Base-by-base conservation (phyloP, 2,888 invertebrate genomes). In the Polyommatus iphigenia region DNA sequence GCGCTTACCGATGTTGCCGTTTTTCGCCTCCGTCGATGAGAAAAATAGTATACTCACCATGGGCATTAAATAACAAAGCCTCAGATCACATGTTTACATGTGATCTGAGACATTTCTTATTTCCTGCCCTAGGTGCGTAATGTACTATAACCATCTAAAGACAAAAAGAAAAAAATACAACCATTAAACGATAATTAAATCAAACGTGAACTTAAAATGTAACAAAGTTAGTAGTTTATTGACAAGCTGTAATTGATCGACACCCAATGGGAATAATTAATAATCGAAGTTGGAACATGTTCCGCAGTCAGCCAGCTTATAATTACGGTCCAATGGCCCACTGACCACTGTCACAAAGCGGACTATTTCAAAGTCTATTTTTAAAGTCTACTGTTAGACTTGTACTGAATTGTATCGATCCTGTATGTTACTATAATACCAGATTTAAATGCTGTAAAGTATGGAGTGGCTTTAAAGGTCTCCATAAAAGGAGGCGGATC, bases 261-360 rank as follows among this genome's bases (percentile, higher is more conserved):
- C 75, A 50, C 75, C 75, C 32, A 75, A 29, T 75, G 50, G 24
- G 46, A 75, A 75, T 75, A 75, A 75, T 50, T 75, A 75, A 75
- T 50, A 75, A 75, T 75, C 15, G 7, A 73, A 73, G 24, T 50
- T 50, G 50, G 75, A 50, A 15, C 18, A 50, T 50, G 75, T 24
- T 6, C 20, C 18, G 75, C 15, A 15, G 50, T 20, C 24, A 2
- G 75, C 29, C 75, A 29, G 46, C 20, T 50, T 50, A 54, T 75
- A 75, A 75, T 75, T 75, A 75, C 6, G 15, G 50, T 18, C 46
- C 29, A 15, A 24, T 29, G 29, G 18, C 50, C 41, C 46, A 73
- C 73, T 46, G 24, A 24, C 73, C 18, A 46, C 46, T 10, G 3
- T 4, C 29, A 50, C 50, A 75, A 54, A 75, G 46, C 29, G 50